Evolutionary conservation across 2,888 invertebrate species (phyloP).

Genomic region (Rhamphomyia laevipes): DNA sequence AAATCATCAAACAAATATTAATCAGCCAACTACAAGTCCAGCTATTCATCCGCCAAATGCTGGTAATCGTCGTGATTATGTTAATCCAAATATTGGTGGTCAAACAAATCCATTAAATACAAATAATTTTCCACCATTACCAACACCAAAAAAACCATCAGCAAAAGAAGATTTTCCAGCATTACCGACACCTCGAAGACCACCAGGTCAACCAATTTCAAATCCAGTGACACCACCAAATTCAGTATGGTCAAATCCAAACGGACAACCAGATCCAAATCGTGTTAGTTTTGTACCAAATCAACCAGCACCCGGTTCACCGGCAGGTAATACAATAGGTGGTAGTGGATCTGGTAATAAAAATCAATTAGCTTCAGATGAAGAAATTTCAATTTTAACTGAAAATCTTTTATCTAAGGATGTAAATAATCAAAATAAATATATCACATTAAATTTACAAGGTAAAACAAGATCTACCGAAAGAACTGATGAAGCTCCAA

Average conservation of each 20-base stretch:
- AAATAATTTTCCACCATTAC: conserved; percentile 11
- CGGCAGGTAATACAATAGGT: conserved; percentile 18
- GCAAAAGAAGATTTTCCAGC: conserved; percentile 26
- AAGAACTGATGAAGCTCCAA: conserved; percentile 57
- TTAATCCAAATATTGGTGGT: conserved; percentile 4
- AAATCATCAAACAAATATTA: background rate
- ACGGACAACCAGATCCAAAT: conserved; percentile 3
- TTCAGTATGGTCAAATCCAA: conserved; percentile 19
- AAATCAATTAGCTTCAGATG: conserved; percentile 46
- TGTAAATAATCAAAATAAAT: conserved; percentile 57
- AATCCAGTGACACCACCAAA: conserved; percentile 13
- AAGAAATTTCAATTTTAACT: conserved; percentile 53
- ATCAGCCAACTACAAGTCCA: background rate
- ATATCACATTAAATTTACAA: conserved; percentile 61
- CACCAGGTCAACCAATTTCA: conserved; percentile 13
- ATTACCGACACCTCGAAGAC: conserved; percentile 18
- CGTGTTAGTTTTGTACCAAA: conserved; percentile 28
- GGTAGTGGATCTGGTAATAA: conserved; percentile 33
- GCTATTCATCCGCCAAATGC: background rate
- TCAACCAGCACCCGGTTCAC: background rate
- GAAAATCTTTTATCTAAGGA: conserved; percentile 63
- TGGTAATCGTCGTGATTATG: background rate
- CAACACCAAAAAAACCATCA: conserved; percentile 11
- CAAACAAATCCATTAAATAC: background rate
- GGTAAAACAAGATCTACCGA: conserved; percentile 60